Conservation (phyloP, 2,888 invertebrate species). For the Thymelicus acteon region DNA sequence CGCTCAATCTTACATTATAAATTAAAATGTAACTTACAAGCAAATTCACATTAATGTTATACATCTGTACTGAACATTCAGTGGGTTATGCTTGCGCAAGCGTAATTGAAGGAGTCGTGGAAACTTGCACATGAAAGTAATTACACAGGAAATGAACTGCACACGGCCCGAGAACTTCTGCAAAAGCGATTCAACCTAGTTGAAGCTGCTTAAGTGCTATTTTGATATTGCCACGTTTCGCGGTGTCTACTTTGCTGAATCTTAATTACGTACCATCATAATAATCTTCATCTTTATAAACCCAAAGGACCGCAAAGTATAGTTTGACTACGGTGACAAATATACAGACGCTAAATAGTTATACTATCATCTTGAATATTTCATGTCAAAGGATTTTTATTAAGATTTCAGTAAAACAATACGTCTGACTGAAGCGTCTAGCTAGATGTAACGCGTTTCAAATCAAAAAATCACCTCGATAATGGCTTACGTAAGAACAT, state of each 20-base stretch:
- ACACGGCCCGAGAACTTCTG: slow-evolving; percentile 29
- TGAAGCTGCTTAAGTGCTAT: slow-evolving; percentile 24
- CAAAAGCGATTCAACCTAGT: slow-evolving; percentile 32
- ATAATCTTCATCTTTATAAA: neutral
- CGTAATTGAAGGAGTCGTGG: slow-evolving; percentile 33
- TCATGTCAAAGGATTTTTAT: no score
- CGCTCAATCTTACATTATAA: neutral
- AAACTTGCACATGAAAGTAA: slow-evolving; percentile 37
- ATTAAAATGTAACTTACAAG: slow-evolving; percentile 2
- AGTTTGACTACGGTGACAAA: no score
- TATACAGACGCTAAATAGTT: no score
- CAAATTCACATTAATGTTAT: slow-evolving; percentile 13
- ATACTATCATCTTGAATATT: no score
- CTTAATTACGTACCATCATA: neutral
- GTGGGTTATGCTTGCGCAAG: slow-evolving; percentile 31
- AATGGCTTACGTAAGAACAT: no score
- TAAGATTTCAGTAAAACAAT: no score
- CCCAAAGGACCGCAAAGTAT: no score
- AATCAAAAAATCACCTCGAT: no score
- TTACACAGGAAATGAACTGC: slow-evolving; percentile 38
- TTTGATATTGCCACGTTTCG: slow-evolving; percentile 22
- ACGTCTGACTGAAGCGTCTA: no score
- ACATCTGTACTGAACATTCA: slow-evolving; percentile 21
- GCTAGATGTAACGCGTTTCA: no score
- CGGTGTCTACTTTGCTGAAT: neutral